phyloP scores from a whole-genome alignment of 53 echinoderm and acorn worm species.

The Crossaster papposus region DNA sequence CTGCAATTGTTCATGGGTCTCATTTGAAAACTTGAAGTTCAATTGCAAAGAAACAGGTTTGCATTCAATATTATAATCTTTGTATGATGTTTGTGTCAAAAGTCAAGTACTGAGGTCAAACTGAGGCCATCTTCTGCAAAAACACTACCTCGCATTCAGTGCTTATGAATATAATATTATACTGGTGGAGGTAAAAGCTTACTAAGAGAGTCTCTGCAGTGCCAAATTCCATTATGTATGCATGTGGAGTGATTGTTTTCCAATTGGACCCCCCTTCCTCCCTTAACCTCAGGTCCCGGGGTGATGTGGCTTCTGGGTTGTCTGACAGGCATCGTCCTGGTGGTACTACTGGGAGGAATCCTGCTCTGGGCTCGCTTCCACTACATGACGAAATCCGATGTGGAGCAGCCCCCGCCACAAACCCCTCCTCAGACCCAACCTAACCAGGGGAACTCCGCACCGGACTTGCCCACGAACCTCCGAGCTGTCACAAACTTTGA shows the following conservation, averaged over 20 bases:
- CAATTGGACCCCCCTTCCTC: neutral
- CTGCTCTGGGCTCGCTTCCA: slow-evolving; percentile 52
- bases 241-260: neutral
- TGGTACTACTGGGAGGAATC: slow-evolving; percentile 37
- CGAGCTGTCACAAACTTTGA: slow-evolving; percentile 52
- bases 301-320: slow-evolving; percentile 55
- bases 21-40: no score
- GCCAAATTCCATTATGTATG: neutral
- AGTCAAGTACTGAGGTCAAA: no score
- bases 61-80: no score
- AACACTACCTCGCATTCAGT: no score
- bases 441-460: slow-evolving; percentile 12
- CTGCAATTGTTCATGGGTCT: no score
- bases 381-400: slow-evolving; percentile 27
- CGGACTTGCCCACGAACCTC: slow-evolving; percentile 51
- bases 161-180: no score
- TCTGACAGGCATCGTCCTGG: slow-evolving; percentile 43
- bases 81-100: no score
- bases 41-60: no score
- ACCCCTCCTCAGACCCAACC: slow-evolving; percentile 6
- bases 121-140: no score
- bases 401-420: slow-evolving; percentile 21
- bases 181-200: no score
- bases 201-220: no score
- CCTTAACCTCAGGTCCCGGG: slow-evolving; percentile 12